Evolutionary conservation across 2,888 invertebrate genomes (phyloP), one percentile per base, ranked within the genome.

Genomic region (Pyrgus malvae): DNA sequence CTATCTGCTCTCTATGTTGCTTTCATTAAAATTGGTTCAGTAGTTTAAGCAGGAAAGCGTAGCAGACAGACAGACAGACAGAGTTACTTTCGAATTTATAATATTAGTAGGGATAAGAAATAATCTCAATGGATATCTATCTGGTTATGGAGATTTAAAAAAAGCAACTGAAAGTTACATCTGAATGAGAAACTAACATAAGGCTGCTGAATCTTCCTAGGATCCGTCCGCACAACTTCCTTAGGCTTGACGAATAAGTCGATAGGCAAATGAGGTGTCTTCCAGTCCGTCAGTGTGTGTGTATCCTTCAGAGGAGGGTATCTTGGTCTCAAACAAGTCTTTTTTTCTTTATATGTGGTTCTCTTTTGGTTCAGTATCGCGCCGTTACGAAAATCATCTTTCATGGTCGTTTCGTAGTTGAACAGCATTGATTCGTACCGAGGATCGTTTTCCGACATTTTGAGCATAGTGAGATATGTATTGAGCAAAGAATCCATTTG

Each of bases 251-350:
- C 55, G 31, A 60, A 67, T 23, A 70, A 44, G 31, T 67, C 59
- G 11, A 72, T 67, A 0, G 70, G 72, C 0, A 74, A 55, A 11
- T 56, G 53, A 0, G 59, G 55, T 1, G 46, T 54, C 19, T 61
- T 73, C 69, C 70, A 74, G 0, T 69, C 63, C 0, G 61, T 61
- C 41, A 80, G 25, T 1, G 76, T 67, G 11, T 76, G 67, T 2
- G 65, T 19, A 25, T 74, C 62, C 54, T 71, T 78, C 48, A 72
- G 16, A 3, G 68, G 68, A 1, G 59, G 46, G 3, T 51, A 55
- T 12, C 58, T 48, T 2, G 54, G 48, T n/a, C 56, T 65, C 0
- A 41, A 16, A 14, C 61, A 57, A 1, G 7, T 29, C 0, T 58
- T 51, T 38, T 68, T 72, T 11, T 38, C 29, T 31, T 63, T 60